A percentile compares a stretch with the other conserved stretches of the same genome.
Evolutionary conservation across 2,113 vertebrate species (phyloP).

Genomic region (Myiozetetes cayanensis): DNA sequence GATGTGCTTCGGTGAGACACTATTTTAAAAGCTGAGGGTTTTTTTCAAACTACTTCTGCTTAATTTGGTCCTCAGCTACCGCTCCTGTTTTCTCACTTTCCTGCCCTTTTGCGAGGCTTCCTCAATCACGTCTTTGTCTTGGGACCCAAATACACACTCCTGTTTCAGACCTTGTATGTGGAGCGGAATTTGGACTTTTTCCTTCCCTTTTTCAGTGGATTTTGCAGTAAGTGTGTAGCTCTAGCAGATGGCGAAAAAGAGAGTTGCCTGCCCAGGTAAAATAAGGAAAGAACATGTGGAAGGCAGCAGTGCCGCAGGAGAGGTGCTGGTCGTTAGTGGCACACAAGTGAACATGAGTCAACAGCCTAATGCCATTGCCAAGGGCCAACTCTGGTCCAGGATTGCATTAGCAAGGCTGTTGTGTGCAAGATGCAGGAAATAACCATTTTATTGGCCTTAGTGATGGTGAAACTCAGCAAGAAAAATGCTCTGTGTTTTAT

Average conservation of each 20-base stretch:
- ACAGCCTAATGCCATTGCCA: conserved; percentile 4
- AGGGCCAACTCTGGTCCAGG: not conserved
- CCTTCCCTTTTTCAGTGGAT: not conserved
- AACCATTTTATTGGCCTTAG: conserved; percentile 12
- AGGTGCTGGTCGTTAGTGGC: not conserved
- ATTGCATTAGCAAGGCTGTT: conserved; percentile 3
- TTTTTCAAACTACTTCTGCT: not conserved
- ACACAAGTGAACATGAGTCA: not conserved
- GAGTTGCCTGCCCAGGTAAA: not conserved
- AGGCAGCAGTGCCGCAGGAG: not conserved
- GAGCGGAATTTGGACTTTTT: not conserved
- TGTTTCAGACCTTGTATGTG: fast-evolving
- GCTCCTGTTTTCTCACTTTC: not conserved
- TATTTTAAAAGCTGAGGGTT: not conserved
- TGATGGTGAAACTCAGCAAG: not conserved
- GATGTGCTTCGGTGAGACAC: not conserved
- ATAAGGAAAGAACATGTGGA: not conserved
- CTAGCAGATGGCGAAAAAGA: not conserved
- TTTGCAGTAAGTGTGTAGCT: not conserved
- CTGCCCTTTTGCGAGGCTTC: not conserved
- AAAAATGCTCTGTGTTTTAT: not conserved
- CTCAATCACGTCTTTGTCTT: not conserved
- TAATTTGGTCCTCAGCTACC: not conserved
- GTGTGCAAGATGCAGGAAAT: conserved; percentile 22
- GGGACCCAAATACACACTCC: not conserved